Conservation (phyloP, 2,888 invertebrate genomes). For the Sphaeridia pumilis region DNA sequence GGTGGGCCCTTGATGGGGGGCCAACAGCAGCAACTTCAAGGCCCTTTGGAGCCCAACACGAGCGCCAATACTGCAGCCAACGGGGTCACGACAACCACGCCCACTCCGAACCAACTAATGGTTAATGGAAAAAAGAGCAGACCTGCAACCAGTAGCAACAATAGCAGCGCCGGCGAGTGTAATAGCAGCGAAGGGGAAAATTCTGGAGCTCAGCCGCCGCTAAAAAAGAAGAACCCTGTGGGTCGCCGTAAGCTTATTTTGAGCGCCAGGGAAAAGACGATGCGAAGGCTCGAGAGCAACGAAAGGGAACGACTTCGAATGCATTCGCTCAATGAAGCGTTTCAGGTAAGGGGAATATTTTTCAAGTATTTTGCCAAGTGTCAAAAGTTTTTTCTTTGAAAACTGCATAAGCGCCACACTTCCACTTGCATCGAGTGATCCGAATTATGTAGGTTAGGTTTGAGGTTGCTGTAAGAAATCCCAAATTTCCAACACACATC, state of each 20-base stretch:
- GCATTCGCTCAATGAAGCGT: constrained; percentile 37
- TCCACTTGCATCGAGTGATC: too few relatives aligned
- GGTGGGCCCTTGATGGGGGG: too few relatives aligned
- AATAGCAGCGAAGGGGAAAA: constrained; percentile 8
- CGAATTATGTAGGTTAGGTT: too few relatives aligned
- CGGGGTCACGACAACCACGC: constrained; percentile 8
- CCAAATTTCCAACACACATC: too few relatives aligned
- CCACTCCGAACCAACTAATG: not conserved
- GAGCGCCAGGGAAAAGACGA: constrained; percentile 35
- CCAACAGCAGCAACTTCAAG: too few relatives aligned
- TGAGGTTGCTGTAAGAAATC: too few relatives aligned
- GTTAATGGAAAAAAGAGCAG: not conserved
- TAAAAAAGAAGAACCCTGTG: constrained; percentile 35
- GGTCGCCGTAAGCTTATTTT: constrained; percentile 35
- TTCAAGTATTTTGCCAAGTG: too few relatives aligned
- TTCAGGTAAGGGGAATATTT: constrained; percentile 36
- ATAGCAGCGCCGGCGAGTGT: not conserved
- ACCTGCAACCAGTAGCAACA: not conserved
- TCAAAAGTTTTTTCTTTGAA: too few relatives aligned
- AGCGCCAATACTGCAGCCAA: too few relatives aligned
- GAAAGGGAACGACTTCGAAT: constrained; percentile 36
- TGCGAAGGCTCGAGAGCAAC: constrained; percentile 35
- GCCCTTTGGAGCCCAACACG: too few relatives aligned
- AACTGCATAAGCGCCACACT: too few relatives aligned
- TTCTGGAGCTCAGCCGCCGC: not conserved